Base-by-base conservation (phyloP, 2,113 vertebrate genomes). In the Nyctibius bracteatus region DNA sequence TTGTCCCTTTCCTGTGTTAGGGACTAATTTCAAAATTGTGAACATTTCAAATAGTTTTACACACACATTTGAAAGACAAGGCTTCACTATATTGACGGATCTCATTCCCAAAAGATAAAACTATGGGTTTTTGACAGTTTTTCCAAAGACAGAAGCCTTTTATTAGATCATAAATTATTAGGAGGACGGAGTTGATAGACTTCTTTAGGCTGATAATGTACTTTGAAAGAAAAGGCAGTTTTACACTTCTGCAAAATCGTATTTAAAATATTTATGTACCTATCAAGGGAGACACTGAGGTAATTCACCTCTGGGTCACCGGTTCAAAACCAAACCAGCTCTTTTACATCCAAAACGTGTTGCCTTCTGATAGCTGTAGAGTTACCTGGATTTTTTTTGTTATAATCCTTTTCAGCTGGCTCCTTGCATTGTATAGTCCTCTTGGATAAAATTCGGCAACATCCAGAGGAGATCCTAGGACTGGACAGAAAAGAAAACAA, bases 221-320 rank as follows among this genome's bases (percentile, higher is more conserved):
- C 96, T 97, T 97, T 94, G 96, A 94, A 94, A 94, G 95, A 85
- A 96, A 96, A 97, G 94, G 95, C 92, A 94, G 83, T 94, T 96
- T 95, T 97, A 95, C 90, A 96, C 95, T 97, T 97, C 91, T 93
- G 89, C 96, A 96, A 95, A 97, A 95, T 96, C 96, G 4, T 95
- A 95, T 96, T 95, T 97, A 94, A 97, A 97, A 96, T 96, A 97
- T 97, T 96, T 94, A 97, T 96, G 85, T 89, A 91, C 83, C 95
- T 92, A 92, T 95, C 96, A 96, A 62, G 2, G 66, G 83, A 92
- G 95, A 84, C 95, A 95, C 94, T 85, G 94, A 88, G 95, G 92
- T 96, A 95, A 96, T 94, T 96, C 96, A 96, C 95, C 96, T 91
- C 82, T 94, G 83, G 96, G 95, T 92, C 92, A 89, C 33, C 66